Conservation (phyloP, 2,888 invertebrate species). For the Nephrotoma guestfalica region DNA sequence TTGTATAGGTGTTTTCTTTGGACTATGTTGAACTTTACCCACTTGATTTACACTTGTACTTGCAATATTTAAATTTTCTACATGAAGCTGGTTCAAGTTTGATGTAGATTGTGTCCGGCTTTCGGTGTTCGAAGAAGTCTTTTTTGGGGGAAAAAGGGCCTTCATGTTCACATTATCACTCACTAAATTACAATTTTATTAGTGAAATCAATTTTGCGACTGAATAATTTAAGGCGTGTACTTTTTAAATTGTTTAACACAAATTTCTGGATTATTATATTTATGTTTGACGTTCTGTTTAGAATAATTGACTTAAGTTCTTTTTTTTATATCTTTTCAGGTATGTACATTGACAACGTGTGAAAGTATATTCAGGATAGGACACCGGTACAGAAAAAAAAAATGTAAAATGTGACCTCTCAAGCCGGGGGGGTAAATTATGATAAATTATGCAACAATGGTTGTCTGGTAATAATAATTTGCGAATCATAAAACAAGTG, state of each 20-base stretch:
- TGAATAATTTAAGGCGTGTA: neutral
- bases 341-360: neutral
- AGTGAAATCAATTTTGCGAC: no score
- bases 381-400: neutral
- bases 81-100: no score
- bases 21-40: no score
- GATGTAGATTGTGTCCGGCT: no score
- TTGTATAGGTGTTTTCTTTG: no score
- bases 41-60: no score
- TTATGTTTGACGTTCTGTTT: neutral
- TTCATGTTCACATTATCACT: no score
- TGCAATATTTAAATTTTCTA: no score
- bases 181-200: no score
- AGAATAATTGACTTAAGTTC: neutral
- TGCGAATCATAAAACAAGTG: neutral
- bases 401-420: neutral
- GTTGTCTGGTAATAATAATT: neutral
- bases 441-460: neutral
- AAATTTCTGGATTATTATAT: neutral
- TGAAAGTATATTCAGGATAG: neutral
- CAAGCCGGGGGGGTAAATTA: neutral
- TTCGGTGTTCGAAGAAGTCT: no score
- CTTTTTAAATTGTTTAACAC: neutral
- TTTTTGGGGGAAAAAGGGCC: no score
- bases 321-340: neutral